Base-by-base conservation (phyloP, 2,113 vertebrate species). In the Heterochromis multidens region DNA sequence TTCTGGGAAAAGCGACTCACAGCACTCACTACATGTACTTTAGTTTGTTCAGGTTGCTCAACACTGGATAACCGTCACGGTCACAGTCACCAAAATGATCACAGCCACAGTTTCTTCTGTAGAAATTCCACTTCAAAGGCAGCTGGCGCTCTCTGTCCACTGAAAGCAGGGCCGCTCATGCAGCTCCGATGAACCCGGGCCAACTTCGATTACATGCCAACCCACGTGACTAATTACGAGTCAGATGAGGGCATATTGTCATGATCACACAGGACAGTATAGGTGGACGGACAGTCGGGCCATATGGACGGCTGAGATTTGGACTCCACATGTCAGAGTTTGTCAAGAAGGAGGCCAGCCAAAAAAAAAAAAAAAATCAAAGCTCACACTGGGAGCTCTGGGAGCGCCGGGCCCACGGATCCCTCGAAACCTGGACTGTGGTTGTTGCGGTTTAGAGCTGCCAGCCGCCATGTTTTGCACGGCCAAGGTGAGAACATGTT, bases 391-490 rank as follows among this genome's bases (percentile, higher is more conserved):
- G 85, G 61, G 76, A 85, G 31, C 43, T 2, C 62, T 4, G 46
- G 79, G 81, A 61, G 23, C 4, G 46, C 70, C 4, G 6, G 80
- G 2, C 43, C 17, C 2, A 21, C 54, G n/a, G 82, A 82, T 46
- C 17, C 1, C 6, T 10, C 25, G 1, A 33, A 81, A 67, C 77
- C 74, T 54, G 83, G 83, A 81, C 81, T 21, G 1, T 56, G 70
- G 65, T 33, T 19, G 79, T 56, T 60, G 72, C 5, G 74, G 81
- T 70, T n/a, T 35, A 10, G 79, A 79, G 37, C 80, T 58, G 62
- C 60, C 72, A 4, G 79, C 74, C 83, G 86, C 90, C 91, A 94
- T 94, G 93, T 92, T 94, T 65, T 93, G 89, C 54, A 58, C 83
- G 10, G 57, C 86, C 2, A 93, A 95, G 94, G 94, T 94, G 92